Conservation (phyloP, 2,797 vertebrate genomes). For the Pseudocheirus occidentalis region DNA sequence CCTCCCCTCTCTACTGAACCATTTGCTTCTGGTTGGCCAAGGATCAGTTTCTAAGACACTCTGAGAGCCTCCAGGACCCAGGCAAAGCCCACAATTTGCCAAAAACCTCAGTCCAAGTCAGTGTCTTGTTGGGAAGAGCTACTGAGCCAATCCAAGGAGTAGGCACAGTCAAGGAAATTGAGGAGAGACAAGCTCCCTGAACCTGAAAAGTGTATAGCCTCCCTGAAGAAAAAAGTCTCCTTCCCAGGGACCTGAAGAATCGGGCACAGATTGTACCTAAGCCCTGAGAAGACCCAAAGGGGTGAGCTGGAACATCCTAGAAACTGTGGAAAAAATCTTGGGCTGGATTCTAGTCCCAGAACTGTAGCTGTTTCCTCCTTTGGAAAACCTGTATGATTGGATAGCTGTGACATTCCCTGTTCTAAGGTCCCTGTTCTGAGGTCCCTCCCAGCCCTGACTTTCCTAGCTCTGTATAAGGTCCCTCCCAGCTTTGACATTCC, state of each 20-base stretch:
- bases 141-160: background rate
- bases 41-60: background rate
- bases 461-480: no score
- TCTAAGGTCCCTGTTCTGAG: no score
- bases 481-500: no score
- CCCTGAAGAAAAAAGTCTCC: background rate
- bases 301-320: background rate
- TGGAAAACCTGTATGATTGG: background rate
- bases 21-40: background rate
- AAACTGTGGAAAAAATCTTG: background rate
- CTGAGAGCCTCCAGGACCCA: background rate
- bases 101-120: background rate
- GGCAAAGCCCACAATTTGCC: background rate
- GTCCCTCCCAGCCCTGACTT: no score
- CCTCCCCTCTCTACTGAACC: background rate
- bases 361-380: background rate
- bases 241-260: background rate
- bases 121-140: background rate
- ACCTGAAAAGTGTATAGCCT: background rate
- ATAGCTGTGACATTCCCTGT: background rate
- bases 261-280: background rate
- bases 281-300: background rate
- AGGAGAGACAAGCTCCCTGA: background rate
- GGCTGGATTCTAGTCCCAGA: background rate
- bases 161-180: background rate